Evolutionary conservation across 2,113 vertebrate genomes (phyloP), one percentile per base, ranked within the genome.

Genomic region (Scomber colias): DNA sequence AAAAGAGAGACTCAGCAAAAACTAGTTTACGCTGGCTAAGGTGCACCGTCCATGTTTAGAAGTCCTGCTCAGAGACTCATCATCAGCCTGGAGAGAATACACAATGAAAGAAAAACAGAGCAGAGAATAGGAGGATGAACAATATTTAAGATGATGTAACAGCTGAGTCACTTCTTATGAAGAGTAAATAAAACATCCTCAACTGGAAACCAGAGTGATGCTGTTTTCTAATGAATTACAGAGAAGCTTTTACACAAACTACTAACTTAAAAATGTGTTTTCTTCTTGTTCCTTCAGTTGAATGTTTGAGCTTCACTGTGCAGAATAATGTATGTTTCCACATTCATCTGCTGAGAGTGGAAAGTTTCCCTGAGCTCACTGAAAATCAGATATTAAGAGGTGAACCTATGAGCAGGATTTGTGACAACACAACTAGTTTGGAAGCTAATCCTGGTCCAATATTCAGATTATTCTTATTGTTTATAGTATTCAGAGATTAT

Each of bases 51-150:
- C 81, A 61, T 70, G 40, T 16, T 12, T 12, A 27, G 35, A 79
- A 15, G 11, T 3, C 11, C 17, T 11, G 19, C 2, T 61, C 48
- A 57, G 50, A 27, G 24, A 56, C 5, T 49, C 68, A 40, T 60
- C 46, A 35, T 40, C 35, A 40, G 50, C 56, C 68, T 68, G 54
- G 60, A 21, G 44, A 19, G 48, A 77, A 77, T 4, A 62, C 19
- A 57, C 21, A 35, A 0, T 1, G 17, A 68, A 10, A 50, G 14
- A 21, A 51, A 6, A 54, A 54, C 2, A 62, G 31, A 56, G 55
- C n/a, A 9, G 13, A 31, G 4, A 30, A 48, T 0, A 66, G 54
- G 13, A 10, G 35, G 4, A 5, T 55, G 40, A 50, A 7, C 44
- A 15, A 50, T 9, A n/a, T 44, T 30, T 6, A 11, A 40, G 3